These are phyloP conservation scores for Ormyrus thymus DNA, from an alignment of 2,888 invertebrate species.

Conservation along the genomic window DNA sequence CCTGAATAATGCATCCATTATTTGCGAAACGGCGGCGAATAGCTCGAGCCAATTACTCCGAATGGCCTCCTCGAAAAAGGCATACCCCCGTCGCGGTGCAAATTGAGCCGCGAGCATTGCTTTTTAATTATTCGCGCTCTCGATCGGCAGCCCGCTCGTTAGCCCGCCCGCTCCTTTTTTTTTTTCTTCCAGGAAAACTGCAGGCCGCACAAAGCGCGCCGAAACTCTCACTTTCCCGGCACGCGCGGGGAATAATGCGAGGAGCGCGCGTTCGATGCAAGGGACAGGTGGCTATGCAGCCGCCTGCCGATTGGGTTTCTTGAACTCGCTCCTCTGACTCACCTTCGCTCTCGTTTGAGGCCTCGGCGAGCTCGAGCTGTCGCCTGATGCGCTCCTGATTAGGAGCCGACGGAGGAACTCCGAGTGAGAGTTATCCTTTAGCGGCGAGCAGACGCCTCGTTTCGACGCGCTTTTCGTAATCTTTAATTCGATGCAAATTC, in stretches of 20 bases:
- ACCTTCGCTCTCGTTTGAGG: not conserved
- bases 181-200: not conserved
- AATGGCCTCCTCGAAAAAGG: no score
- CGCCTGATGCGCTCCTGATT: conserved; percentile 38
- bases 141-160: not conserved
- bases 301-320: conserved; percentile 38
- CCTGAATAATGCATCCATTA: no score
- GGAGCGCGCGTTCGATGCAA: not conserved
- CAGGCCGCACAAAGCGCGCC: not conserved
- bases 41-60: no score
- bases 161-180: no score
- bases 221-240: no score
- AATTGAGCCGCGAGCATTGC: not conserved
- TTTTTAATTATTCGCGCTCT: not conserved
- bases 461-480: conserved; percentile 11
- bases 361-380: not conserved
- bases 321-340: conserved; percentile 17
- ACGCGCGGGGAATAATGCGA: no score
- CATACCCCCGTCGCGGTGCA: not conserved
- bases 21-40: no score
- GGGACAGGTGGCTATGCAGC: conserved; percentile 26
- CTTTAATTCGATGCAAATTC: conserved; percentile 6
- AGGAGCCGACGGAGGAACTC: conserved; percentile 34
- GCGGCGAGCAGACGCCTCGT: not conserved
- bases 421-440: not conserved